Conservation (phyloP, 2,888 invertebrate species). For the Marasmarcha lunaedactyla region DNA sequence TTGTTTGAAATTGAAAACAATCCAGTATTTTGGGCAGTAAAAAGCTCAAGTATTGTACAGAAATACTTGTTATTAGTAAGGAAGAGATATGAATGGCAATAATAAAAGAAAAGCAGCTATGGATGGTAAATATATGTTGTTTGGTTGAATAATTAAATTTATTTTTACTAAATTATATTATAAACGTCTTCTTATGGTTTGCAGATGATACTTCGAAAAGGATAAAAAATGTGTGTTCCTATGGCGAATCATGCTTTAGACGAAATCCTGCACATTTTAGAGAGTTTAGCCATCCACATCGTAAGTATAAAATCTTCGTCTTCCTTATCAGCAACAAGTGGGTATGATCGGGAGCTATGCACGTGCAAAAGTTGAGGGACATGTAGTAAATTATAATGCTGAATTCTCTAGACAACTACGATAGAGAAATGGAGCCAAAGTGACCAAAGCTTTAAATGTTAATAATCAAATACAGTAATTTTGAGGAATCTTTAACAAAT, state of each 20-base stretch:
- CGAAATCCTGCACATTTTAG: conserved; percentile 87
- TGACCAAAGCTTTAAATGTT: too few species aligned
- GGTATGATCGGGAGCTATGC: too few species aligned
- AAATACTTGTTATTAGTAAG: too few species aligned
- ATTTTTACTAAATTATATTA: background rate
- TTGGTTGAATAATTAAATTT: background rate
- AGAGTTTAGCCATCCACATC: conserved; percentile 83
- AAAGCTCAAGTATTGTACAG: too few species aligned
- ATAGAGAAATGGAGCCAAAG: too few species aligned
- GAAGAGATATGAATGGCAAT: conserved; percentile 22
- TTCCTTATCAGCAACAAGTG: background rate
- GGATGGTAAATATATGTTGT: conserved; percentile 21
- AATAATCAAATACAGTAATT: too few species aligned
- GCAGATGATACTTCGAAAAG: conserved; percentile 34
- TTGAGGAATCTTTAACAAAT: too few species aligned
- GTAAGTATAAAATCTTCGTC: conserved; percentile 60
- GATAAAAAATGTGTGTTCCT: conserved; percentile 74
- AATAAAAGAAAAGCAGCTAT: conserved; percentile 28
- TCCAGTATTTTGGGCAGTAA: too few species aligned
- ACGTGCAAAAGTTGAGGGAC: too few species aligned
- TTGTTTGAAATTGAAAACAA: too few species aligned
- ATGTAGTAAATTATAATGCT: too few species aligned
- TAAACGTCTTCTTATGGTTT: conserved; percentile 23
- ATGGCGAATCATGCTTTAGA: conserved; percentile 83
- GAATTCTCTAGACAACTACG: too few species aligned